phyloP scores from a whole-genome alignment of 2,888 invertebrate genomes.

The Mamestra brassicae region DNA sequence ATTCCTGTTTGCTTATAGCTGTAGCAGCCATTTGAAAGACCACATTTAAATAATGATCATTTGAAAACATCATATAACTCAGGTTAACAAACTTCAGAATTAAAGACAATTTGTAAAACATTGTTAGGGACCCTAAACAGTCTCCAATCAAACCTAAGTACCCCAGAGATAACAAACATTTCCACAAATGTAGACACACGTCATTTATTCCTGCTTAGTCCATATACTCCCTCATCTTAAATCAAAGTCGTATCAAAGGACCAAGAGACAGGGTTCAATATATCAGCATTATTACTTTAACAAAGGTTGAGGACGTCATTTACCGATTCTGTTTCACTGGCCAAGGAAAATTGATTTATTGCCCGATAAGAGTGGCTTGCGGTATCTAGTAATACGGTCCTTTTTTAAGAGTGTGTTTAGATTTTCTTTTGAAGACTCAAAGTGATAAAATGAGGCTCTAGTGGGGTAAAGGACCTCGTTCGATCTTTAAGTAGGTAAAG shows the following conservation, averaged over 20 bases:
- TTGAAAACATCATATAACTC: neutral
- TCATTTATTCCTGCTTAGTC: conserved; percentile 37
- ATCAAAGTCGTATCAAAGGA: conserved; percentile 58
- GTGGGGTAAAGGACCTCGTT: conserved; percentile 6
- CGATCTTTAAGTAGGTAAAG: neutral
- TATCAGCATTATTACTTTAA: conserved; percentile 67
- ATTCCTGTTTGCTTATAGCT: neutral
- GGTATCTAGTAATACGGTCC: conserved; percentile 45
- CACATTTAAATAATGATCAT: neutral
- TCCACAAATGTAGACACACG: conserved; percentile 29
- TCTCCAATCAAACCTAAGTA: conserved; percentile 10
- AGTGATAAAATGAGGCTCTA: conserved; percentile 36
- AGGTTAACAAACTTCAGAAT: neutral
- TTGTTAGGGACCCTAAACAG: neutral
- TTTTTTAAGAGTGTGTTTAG: conserved; percentile 32
- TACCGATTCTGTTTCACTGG: conserved; percentile 66
- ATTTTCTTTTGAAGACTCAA: conserved; percentile 31
- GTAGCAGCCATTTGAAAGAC: neutral
- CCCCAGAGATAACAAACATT: conserved; percentile 22
- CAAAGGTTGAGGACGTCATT: conserved; percentile 66
- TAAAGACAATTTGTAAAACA: neutral
- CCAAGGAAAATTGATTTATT: conserved; percentile 67
- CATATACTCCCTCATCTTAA: conserved; percentile 31
- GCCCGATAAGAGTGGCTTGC: conserved; percentile 43
- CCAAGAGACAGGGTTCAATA: conserved; percentile 50